Percentiles rank a stretch among this genome's conserved stretches.
Conservation (phyloP, 1,140 invertebrate genomes). For the Eriosoma lanigerum region DNA sequence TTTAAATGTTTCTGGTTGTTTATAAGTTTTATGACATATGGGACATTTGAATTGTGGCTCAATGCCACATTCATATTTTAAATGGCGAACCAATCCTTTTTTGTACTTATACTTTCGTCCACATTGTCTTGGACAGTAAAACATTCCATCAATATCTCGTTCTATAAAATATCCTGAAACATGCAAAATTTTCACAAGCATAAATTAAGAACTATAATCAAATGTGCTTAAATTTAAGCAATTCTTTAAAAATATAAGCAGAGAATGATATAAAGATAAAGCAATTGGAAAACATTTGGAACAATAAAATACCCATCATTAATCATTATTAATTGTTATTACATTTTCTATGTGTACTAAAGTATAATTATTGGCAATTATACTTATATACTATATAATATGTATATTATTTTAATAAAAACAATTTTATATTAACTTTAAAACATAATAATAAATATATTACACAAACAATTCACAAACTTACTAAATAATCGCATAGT, state of each 20-base stretch:
- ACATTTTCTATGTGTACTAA: no score
- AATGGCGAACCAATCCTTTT: slow-evolving; percentile 57
- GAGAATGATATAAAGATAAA: not conserved
- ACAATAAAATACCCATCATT: not conserved
- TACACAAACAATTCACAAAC: no score
- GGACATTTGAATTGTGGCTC: slow-evolving; percentile 56
- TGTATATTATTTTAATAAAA: no score
- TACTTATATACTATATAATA: no score
- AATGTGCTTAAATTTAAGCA: not conserved
- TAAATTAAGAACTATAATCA: not conserved
- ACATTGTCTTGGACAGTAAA: slow-evolving; percentile 52
- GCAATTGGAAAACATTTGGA: not conserved
- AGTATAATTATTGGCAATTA: no score
- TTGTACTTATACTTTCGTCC: slow-evolving; percentile 53
- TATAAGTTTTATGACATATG: slow-evolving; percentile 58
- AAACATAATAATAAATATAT: not conserved
- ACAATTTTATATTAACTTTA: not conserved
- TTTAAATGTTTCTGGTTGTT: slow-evolving; percentile 45
- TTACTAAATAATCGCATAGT: no score
- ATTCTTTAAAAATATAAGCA: not conserved
- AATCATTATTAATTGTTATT: not conserved
- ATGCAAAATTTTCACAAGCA: not conserved
- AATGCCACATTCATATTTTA: slow-evolving; percentile 60
- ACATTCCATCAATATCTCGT: slow-evolving; percentile 22
- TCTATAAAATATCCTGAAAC: slow-evolving; percentile 1